Percentiles rank a stretch among this genome's conserved stretches.
Conservation (phyloP, 2,113 vertebrate species). For the Tangachromis dhanisi region DNA sequence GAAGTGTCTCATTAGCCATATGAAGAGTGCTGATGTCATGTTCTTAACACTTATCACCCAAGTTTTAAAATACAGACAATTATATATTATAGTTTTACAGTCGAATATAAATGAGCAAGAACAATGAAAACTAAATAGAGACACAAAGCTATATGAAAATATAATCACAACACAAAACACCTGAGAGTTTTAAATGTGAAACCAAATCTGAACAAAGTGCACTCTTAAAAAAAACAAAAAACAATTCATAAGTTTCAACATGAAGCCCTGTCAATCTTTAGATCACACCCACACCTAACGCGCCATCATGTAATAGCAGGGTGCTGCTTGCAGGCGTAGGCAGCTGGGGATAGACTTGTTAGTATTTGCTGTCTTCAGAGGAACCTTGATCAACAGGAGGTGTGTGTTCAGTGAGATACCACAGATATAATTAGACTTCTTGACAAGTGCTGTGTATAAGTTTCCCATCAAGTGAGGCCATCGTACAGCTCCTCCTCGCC, state of each 20-base stretch:
- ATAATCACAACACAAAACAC: background rate
- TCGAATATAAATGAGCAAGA: background rate
- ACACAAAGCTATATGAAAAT: background rate
- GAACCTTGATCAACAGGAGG: background rate
- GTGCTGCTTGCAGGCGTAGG: background rate
- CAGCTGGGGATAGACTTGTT: background rate
- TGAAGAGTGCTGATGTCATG: background rate
- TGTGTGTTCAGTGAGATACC: background rate
- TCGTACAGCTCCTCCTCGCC: background rate
- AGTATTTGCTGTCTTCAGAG: background rate
- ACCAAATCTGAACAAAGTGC: background rate
- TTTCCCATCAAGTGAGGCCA: background rate
- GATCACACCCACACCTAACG: background rate
- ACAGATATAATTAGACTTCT: background rate
- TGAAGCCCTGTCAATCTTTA: background rate
- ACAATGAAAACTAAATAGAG: background rate
- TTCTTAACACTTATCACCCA: background rate
- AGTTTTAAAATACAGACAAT: background rate
- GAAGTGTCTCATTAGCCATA: background rate
- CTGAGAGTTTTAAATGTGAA: background rate
- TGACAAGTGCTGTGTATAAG: background rate
- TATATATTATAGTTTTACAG: background rate
- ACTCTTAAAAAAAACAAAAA: background rate
- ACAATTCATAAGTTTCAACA: background rate
- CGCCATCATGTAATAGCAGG: background rate